These are phyloP conservation scores for Chaetodon auriga DNA, from an alignment of 2,113 vertebrate species.

Conservation along the genomic window DNA sequence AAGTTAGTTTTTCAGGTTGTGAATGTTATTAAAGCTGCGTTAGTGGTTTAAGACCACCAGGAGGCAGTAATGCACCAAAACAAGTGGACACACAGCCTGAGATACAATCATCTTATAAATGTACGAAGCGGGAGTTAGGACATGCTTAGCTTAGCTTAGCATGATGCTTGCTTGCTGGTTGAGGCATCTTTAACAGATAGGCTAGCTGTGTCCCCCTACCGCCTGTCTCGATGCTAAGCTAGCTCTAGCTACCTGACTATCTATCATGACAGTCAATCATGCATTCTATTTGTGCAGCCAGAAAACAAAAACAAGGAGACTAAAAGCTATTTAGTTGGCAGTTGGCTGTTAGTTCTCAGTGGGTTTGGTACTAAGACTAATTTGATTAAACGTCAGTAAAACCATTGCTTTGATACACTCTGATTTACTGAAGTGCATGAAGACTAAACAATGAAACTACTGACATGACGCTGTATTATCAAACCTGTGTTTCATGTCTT, in stretches of 20 bases:
- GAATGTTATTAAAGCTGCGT: not conserved
- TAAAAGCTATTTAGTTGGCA: not conserved
- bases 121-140: not conserved
- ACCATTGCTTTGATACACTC: not conserved
- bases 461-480: conserved; percentile 11
- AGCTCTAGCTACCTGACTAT: not conserved
- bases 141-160: conserved; percentile 6
- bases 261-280: not conserved
- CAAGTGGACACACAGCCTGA: not conserved
- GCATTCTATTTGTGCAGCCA: too few species aligned
- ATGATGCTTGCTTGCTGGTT: not conserved
- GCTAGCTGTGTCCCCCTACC: not conserved
- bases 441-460: conserved; percentile 13
- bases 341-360: not conserved
- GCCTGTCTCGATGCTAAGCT: not conserved
- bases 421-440: conserved; percentile 1
- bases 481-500: conserved; percentile 60
- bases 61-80: not conserved
- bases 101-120: not conserved
- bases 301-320: not conserved
- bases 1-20: not conserved
- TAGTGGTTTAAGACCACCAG: not conserved
- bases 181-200: too few species aligned
- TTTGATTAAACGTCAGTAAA: conserved; percentile 1
- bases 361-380: not conserved